Conservation (phyloP, 2,888 invertebrate genomes). For the Eupithecia tripunctaria region DNA sequence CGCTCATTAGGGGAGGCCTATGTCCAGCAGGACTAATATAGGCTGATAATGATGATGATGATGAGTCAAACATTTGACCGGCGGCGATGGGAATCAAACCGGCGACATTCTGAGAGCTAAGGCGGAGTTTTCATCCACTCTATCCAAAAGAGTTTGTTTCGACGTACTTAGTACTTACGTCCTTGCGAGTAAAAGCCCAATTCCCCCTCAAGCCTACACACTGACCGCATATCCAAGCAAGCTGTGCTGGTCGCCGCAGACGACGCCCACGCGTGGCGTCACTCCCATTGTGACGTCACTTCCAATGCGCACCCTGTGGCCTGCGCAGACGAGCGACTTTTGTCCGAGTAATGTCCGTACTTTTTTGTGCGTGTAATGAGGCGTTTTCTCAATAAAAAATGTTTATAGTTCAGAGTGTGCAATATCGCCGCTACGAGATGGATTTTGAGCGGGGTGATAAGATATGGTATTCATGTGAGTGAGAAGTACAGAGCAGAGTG, state of each 20-base stretch:
- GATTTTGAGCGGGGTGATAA: too few relatives aligned
- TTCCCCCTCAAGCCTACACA: not conserved
- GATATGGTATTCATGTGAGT: too few relatives aligned
- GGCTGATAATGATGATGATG: too few relatives aligned
- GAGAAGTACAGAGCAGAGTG: too few relatives aligned
- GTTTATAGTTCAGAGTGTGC: too few relatives aligned
- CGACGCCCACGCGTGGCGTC: conserved; percentile 22
- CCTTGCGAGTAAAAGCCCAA: not conserved
- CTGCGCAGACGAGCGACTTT: conserved; percentile 10
- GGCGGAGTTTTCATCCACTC: not conserved
- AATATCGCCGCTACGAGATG: too few relatives aligned
- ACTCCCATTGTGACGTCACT: conserved; percentile 31
- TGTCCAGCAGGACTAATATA: too few relatives aligned
- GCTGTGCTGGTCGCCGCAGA: conserved; percentile 8
- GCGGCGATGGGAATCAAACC: not conserved
- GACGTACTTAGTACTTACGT: too few relatives aligned
- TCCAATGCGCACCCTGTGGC: conserved; percentile 17
- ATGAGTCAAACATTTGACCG: not conserved
- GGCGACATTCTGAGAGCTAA: not conserved
- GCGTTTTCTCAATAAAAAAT: too few relatives aligned
- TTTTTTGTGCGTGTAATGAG: not conserved
- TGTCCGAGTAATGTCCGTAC: not conserved
- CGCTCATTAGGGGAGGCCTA: too few relatives aligned
- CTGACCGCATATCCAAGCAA: conserved; percentile 1
- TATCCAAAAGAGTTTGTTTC: not conserved